Base-by-base conservation (phyloP, 2,888 invertebrate genomes). In the Lochmaea capreae region DNA sequence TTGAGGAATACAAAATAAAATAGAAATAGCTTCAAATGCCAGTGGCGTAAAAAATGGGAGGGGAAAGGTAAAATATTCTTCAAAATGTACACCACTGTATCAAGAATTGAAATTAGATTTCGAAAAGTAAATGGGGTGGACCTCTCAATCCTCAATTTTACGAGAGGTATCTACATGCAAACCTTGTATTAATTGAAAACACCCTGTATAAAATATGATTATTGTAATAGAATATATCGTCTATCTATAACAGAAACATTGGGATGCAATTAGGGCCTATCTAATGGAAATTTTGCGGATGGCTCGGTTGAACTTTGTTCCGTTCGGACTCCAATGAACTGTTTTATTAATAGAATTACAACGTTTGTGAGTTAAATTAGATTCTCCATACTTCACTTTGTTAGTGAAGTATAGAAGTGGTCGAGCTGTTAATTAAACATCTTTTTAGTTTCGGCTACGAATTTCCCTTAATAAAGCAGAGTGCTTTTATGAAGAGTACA, bases 191-290 rank as follows among this genome's bases (percentile, higher is more conserved):
- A n/a, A n/a, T n/a, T n/a, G n/a, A n/a, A n/a, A n/a, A n/a, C n/a
- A n/a, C n/a, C n/a, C n/a, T n/a, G n/a, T n/a, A n/a, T n/a, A n/a
- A n/a, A n/a, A n/a, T 33, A 33, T 33, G 33, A 33, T 33, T 8
- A 33, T 33, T 33, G 33, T 33, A 33, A 33, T 33, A 33, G 6
- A 33, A 1, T 8, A 33, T 33, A 33, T 33, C 33, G 5, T 8
- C 16, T 14, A 8, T 14, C 11, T 52, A 14, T 52, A 52, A n/a
- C 14, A n/a, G 11, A 52, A 52, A 52, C n/a, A 52, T 52, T 16
- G 52, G 33, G 62, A 62, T 62, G 62, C 62, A 62, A 62, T 62
- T 62, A 62, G 62, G 9, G 33, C 42, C 62, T 16, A 62, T 62
- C 62, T 62, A 59, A 59, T 59, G 59, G 59, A 59, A 33, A 33